phyloP scores from a whole-genome alignment of 1,140 invertebrate species.

The Drosophila baimaii region DNA sequence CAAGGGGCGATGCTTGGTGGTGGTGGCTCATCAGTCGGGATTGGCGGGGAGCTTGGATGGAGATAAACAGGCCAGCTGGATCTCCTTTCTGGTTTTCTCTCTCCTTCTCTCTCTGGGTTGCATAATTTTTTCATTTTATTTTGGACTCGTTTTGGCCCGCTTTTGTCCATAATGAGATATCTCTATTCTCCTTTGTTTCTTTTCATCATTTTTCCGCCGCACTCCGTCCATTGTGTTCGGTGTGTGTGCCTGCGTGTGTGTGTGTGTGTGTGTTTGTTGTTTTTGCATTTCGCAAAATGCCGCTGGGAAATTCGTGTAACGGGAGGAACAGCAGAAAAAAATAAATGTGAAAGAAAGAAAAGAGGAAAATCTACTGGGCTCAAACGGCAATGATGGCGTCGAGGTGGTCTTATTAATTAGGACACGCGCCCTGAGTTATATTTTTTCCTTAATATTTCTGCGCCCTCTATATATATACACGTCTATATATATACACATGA shows the following conservation, averaged over 20 bases:
- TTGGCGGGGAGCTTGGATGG: slow-evolving; percentile 7
- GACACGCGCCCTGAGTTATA: slow-evolving; percentile 62
- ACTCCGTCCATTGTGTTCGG: slow-evolving; percentile 37
- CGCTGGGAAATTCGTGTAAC: slow-evolving; percentile 74
- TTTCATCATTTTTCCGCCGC: slow-evolving; percentile 65
- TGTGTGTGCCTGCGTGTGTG: slow-evolving; percentile 25
- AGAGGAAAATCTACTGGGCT: slow-evolving; percentile 64
- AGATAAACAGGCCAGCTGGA: slow-evolving; percentile 39
- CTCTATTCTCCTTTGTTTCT: slow-evolving; percentile 80
- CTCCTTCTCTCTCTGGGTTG: slow-evolving; percentile 37
- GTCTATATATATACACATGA: slow-evolving; percentile 19
- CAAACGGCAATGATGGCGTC: slow-evolving; percentile 71
- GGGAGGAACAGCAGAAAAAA: slow-evolving; percentile 38
- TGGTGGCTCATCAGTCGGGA: slow-evolving; percentile 16
- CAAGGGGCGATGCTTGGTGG: slow-evolving; percentile 17
- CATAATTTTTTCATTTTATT: slow-evolving; percentile 82
- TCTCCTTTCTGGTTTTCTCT: background rate
- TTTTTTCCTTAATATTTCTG: slow-evolving; percentile 12
- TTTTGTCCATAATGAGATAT: slow-evolving; percentile 82
- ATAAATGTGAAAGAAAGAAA: background rate
- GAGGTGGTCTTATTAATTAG: slow-evolving; percentile 77
- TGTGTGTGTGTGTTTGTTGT: slow-evolving; percentile 59
- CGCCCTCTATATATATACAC: slow-evolving; percentile 2
- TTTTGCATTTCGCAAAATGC: slow-evolving; percentile 77
- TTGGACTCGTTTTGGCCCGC: slow-evolving; percentile 61